These are phyloP conservation scores for Euproctis similis DNA, from an alignment of 2,888 invertebrate genomes.

Conservation along the genomic window DNA sequence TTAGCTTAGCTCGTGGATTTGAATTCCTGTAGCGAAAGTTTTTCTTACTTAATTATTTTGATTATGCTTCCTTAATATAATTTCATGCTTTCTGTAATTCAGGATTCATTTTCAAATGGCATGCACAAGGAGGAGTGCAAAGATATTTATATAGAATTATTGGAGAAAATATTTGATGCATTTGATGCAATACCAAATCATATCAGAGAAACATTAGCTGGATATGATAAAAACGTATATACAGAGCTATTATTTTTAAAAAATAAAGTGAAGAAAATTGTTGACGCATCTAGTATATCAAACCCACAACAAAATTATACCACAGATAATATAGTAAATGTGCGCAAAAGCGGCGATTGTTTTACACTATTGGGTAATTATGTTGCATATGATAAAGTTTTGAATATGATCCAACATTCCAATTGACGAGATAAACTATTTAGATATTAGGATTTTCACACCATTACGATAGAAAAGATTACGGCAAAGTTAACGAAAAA, in stretches of 20 bases:
- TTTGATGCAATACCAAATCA: conserved; percentile 79
- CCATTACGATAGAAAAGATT: no score
- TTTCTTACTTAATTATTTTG: no score
- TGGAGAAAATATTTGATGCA: conserved; percentile 78
- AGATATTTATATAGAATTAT: conserved; percentile 74
- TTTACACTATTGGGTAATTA: conserved; percentile 28
- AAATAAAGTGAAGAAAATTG: conserved; percentile 69
- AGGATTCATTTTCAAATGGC: conserved; percentile 26
- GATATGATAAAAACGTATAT: conserved; percentile 74
- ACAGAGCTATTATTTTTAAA: conserved; percentile 74
- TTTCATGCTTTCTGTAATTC: no score
- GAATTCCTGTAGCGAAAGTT: no score
- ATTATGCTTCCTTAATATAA: no score
- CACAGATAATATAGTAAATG: conserved; percentile 25
- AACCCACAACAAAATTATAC: conserved; percentile 11
- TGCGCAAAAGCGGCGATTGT: no score
- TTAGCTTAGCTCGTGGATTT: no score
- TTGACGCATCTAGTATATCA: conserved; percentile 56
- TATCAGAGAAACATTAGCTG: conserved; percentile 76
- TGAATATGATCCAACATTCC: conserved; percentile 4
- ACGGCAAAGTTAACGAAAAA: no score
- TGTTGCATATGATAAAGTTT: conserved; percentile 33
- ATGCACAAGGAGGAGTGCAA: conserved; percentile 52
- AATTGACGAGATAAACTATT: background rate
- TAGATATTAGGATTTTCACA: conserved; percentile 35